phyloP scores from a whole-genome alignment of 2,113 vertebrate species.

The Acanthisitta chloris region DNA sequence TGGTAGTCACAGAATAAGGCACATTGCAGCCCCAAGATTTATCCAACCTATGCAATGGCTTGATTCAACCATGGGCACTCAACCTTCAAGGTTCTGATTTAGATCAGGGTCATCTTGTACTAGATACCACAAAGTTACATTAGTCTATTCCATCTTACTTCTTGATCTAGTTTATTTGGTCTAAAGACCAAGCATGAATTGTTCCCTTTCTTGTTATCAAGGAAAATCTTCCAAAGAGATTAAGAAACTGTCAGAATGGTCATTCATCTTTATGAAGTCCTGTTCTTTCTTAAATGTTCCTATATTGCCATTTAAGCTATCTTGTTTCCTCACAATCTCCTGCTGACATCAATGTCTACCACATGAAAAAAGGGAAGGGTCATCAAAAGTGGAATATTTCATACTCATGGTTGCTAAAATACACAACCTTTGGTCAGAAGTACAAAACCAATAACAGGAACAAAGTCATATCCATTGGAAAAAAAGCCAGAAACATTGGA shows the following conservation, averaged over 20 bases:
- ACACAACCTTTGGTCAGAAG: not conserved
- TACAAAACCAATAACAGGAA: not conserved
- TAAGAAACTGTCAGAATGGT: not conserved
- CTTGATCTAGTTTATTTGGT: not conserved
- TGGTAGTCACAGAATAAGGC: not conserved
- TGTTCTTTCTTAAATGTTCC: not conserved
- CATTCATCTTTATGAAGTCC: not conserved
- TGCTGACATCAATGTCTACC: not conserved
- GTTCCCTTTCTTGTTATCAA: too few relatives aligned
- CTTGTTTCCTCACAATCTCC: not conserved
- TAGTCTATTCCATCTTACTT: not conserved
- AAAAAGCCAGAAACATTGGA: not conserved
- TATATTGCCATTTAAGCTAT: not conserved
- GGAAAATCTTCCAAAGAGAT: not conserved
- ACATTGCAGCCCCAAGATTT: not conserved
- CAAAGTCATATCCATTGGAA: not conserved
- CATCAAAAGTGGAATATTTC: not conserved
- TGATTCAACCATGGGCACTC: not conserved
- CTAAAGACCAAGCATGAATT: not conserved
- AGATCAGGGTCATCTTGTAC: not conserved
- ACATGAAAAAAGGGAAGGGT: not conserved
- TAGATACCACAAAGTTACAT: not conserved
- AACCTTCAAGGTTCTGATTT: not conserved
- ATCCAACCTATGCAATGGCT: fast-evolving
- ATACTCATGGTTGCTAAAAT: not conserved